Conservation (phyloP, 2,888 invertebrate genomes). For the Trissolcus brochymenae region DNA sequence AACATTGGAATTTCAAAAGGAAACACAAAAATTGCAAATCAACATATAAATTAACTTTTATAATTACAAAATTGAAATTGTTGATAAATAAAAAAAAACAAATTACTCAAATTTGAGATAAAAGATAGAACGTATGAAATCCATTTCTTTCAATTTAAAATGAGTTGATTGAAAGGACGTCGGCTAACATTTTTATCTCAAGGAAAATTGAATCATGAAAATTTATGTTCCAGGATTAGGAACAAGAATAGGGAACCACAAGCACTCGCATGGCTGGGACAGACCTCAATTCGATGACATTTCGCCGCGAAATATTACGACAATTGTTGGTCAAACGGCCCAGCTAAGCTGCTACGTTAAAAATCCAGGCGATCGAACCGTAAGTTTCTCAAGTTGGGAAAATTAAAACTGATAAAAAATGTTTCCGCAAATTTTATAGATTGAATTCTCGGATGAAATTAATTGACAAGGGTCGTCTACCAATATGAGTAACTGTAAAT, state of each 20-base stretch:
- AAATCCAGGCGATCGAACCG: conserved; percentile 91
- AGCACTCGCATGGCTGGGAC: conserved; percentile 77
- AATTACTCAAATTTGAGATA: neutral
- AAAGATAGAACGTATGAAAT: neutral
- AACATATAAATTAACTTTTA: too few species aligned
- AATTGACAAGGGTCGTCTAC: too few species aligned
- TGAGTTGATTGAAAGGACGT: neutral
- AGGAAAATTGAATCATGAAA: too few species aligned
- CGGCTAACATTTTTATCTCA: neutral
- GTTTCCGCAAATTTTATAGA: neutral
- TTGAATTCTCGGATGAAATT: too few species aligned
- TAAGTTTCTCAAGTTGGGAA: conserved; percentile 76
- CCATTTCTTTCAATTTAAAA: neutral
- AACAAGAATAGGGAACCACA: conserved; percentile 73
- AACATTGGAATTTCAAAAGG: too few species aligned
- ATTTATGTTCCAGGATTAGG: conserved; percentile 59
- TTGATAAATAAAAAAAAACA: too few species aligned
- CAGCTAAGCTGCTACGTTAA: conserved; percentile 89
- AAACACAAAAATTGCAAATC: too few species aligned
- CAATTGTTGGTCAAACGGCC: conserved; percentile 89
- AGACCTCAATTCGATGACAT: conserved; percentile 91
- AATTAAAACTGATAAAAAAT: neutral
- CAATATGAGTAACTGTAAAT: neutral
- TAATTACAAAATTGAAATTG: too few species aligned
- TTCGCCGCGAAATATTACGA: conserved; percentile 88